A percentile compares a stretch with the other conserved stretches of the same genome.
phyloP scores from a whole-genome alignment of 2,888 invertebrate species.

The Luffia ferchaultella region DNA sequence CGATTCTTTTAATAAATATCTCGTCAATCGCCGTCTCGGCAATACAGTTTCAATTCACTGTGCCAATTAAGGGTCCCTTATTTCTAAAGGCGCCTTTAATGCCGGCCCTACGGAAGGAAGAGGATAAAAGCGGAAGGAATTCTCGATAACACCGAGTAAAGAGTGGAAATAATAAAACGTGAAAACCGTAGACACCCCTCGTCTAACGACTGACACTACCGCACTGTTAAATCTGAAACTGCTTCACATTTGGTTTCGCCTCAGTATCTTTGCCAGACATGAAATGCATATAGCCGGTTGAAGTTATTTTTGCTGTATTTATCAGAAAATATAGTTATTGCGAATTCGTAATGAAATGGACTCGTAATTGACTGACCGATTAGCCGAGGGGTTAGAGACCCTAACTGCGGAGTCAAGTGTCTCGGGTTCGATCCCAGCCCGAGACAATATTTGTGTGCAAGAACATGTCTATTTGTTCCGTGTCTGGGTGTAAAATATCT shows the following conservation, averaged over 20 bases:
- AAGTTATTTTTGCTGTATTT: too few species aligned
- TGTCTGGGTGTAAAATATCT: too few species aligned
- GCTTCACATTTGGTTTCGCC: neutral
- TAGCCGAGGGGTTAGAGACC: too few species aligned
- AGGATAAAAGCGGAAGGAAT: constrained; percentile 54
- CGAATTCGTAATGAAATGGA: too few species aligned
- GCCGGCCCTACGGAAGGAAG: constrained; percentile 47
- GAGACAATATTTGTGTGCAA: too few species aligned
- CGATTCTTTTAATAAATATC: neutral
- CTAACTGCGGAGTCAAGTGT: too few species aligned
- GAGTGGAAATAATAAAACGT: constrained; percentile 53
- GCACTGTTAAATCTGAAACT: neutral
- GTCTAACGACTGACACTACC: neutral
- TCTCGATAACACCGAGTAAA: constrained; percentile 49
- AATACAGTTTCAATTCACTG: constrained; percentile 7
- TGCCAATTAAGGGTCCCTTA: constrained; percentile 55
- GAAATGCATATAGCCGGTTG: too few species aligned
- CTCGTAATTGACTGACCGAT: too few species aligned
- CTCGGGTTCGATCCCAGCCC: too few species aligned
- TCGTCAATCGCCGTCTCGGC: neutral
- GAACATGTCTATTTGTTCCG: too few species aligned
- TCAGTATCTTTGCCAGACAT: too few species aligned
- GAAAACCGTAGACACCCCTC: constrained; percentile 12
- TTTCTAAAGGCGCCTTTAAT: constrained; percentile 53
- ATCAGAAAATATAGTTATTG: too few species aligned